Conservation (phyloP, 2,113 vertebrate genomes). For the Butastur rufipennis region DNA sequence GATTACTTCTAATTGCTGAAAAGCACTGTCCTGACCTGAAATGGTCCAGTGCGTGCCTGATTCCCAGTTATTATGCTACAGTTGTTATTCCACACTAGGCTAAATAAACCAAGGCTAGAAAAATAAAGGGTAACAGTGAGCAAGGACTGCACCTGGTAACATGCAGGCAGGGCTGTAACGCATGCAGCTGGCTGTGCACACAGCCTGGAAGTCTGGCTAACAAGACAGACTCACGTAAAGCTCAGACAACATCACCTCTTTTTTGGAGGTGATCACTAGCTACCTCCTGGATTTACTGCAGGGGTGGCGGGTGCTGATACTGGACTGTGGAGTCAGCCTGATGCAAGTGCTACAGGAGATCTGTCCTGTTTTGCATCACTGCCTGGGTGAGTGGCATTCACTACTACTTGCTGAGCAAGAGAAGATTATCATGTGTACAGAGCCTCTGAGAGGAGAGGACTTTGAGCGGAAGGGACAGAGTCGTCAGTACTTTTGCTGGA, state of each 20-base stretch:
- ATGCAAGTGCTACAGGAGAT: neutral
- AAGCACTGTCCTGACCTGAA: neutral
- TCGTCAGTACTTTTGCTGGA: neutral
- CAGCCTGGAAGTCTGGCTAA: neutral
- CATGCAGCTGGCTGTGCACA: too few relatives aligned
- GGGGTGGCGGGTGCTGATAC: neutral
- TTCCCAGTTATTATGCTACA: neutral
- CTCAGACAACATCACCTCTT: neutral
- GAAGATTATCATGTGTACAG: accelerated
- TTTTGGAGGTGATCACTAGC: neutral
- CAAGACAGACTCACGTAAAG: neutral
- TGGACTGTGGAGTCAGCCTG: neutral
- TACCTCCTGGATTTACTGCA: neutral
- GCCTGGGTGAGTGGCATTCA: neutral
- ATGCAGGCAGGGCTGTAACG: neutral
- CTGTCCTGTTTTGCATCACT: neutral
- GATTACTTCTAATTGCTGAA: neutral
- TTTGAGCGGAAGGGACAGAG: neutral
- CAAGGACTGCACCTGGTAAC: neutral
- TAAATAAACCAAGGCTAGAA: neutral
- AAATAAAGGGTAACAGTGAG: neutral
- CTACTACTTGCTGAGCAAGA: neutral
- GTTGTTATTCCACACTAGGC: neutral
- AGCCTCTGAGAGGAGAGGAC: neutral
- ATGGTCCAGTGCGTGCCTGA: neutral